Evolutionary conservation across 2,888 invertebrate genomes (phyloP).

Genomic region (Tupiocoris notatus): DNA sequence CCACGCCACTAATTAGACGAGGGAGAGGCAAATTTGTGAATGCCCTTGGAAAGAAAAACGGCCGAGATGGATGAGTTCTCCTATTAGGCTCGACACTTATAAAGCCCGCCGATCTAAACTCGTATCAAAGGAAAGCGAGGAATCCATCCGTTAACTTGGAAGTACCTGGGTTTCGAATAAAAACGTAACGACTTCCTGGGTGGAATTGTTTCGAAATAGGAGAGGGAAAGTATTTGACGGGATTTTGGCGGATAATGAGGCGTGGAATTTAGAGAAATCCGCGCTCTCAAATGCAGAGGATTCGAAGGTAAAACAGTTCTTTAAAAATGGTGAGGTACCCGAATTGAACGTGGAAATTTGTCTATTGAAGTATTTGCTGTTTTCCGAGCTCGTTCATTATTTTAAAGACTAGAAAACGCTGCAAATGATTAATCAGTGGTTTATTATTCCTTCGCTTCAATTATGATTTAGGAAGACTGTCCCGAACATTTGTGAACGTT

Average conservation of each 20-base stretch:
- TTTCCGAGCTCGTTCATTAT: too few relatives aligned
- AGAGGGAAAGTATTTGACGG: not conserved
- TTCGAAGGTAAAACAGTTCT: not conserved
- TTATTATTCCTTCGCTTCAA: too few relatives aligned
- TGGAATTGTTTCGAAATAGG: not conserved
- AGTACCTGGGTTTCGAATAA: not conserved
- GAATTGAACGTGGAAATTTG: too few relatives aligned
- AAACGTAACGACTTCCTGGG: not conserved
- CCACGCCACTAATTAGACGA: constrained; percentile 30
- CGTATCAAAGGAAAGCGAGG: constrained; percentile 23
- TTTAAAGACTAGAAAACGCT: too few relatives aligned
- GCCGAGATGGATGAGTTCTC: constrained; percentile 30
- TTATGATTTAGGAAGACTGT: too few relatives aligned
- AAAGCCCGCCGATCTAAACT: constrained; percentile 19
- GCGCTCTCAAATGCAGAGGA: not conserved
- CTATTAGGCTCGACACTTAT: constrained; percentile 15
- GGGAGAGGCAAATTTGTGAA: constrained; percentile 38
- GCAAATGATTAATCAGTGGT: too few relatives aligned
- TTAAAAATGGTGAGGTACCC: too few relatives aligned
- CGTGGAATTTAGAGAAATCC: not conserved
- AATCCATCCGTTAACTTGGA: not conserved
- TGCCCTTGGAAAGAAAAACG: constrained; percentile 23
- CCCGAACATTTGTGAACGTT: too few relatives aligned
- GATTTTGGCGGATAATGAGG: not conserved
- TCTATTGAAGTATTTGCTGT: too few relatives aligned